Conservation (phyloP, 2,113 vertebrate species). For the Oncorhynchus mykiss region DNA sequence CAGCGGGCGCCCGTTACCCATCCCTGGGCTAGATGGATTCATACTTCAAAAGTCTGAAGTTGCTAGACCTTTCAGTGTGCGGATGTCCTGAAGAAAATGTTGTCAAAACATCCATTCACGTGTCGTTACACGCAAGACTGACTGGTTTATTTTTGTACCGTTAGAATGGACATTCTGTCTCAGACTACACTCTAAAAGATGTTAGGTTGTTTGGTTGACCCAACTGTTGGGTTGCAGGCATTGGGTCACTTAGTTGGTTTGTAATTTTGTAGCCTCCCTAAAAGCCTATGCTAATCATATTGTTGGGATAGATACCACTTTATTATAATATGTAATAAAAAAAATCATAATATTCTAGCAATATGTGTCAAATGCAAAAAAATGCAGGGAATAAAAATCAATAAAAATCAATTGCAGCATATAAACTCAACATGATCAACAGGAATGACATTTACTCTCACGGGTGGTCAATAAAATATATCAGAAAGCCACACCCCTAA, state of each 20-base stretch:
- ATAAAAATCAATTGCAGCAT: too few species aligned
- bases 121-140: constrained; percentile 10
- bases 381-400: too few species aligned
- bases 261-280: not conserved
- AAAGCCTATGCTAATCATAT: too few species aligned
- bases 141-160: constrained; percentile 1
- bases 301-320: too few species aligned
- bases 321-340: too few species aligned
- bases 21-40: not conserved
- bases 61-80: not conserved
- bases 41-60: not conserved
- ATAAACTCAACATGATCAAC: too few species aligned
- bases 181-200: not conserved
- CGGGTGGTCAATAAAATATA: too few species aligned
- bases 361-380: too few species aligned
- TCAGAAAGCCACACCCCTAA: too few species aligned
- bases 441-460: too few species aligned
- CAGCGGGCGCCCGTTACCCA: not conserved
- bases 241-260: not conserved
- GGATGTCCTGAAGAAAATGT: not conserved
- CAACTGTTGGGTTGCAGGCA: not conserved
- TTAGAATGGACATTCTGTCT: constrained; percentile 1
- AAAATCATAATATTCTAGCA: too few species aligned
- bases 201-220: not conserved
- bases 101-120: not conserved